Evolutionary conservation across 2,888 invertebrate species (phyloP).

Genomic region (Hyppa rectilinea): DNA sequence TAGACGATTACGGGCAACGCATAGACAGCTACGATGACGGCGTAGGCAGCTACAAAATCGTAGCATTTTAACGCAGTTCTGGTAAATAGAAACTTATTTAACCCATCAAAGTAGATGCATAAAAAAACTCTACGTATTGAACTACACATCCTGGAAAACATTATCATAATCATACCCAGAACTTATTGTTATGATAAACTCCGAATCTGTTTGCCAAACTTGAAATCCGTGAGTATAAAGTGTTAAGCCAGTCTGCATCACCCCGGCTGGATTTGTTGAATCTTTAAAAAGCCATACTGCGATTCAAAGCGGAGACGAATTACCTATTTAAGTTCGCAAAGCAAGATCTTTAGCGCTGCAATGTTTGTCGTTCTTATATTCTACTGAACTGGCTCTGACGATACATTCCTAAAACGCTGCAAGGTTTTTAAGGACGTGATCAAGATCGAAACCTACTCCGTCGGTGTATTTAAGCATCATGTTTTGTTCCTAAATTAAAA

Average conservation of each 20-base stretch:
- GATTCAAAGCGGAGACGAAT: conserved; percentile 69
- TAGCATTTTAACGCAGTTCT: not conserved
- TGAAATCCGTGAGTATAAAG: conserved; percentile 27
- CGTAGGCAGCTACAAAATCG: not conserved
- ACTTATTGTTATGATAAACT: not conserved
- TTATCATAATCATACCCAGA: not conserved
- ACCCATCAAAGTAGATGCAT: not conserved
- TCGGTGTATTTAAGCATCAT: too few species aligned
- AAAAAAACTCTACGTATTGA: too few species aligned
- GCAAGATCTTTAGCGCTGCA: conserved; percentile 28
- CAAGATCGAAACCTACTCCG: not conserved
- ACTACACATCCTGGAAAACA: not conserved
- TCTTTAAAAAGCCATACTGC: conserved; percentile 70
- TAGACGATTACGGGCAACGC: not conserved
- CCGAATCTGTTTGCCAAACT: not conserved
- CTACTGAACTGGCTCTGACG: not conserved
- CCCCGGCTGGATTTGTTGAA: conserved; percentile 73
- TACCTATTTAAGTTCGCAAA: conserved; percentile 50
- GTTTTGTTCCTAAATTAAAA: not conserved
- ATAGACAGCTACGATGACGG: not conserved
- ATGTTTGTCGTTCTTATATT: conserved; percentile 7
- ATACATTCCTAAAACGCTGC: not conserved
- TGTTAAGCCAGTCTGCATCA: conserved; percentile 41
- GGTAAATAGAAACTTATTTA: not conserved
- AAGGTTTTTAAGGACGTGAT: not conserved